Conservation (phyloP, 2,797 vertebrate genomes). For the Sciaenops ocellatus region DNA sequence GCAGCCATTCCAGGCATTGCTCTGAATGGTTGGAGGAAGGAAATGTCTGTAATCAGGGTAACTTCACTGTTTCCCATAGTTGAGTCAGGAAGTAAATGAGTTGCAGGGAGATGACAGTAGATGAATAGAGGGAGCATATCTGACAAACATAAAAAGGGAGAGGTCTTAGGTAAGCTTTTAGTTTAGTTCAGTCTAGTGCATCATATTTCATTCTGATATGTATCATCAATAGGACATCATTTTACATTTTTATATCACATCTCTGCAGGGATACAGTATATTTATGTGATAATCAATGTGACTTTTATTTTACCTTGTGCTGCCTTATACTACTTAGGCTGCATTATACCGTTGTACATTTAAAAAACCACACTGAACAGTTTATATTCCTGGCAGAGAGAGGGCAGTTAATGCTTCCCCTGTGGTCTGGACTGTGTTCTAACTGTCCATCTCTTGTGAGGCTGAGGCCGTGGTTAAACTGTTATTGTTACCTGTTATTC, state of each 20-base stretch:
- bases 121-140: conserved; percentile 58
- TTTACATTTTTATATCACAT: conserved; percentile 5
- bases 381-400: conserved; percentile 65
- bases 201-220: not conserved
- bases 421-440: conserved; percentile 73
- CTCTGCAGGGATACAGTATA: conserved; percentile 20
- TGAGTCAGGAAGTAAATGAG: conserved; percentile 76
- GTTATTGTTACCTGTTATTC: conserved; percentile 78
- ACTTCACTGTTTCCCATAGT: conserved; percentile 80
- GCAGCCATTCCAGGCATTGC: conserved; percentile 80
- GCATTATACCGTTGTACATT: conserved; percentile 4
- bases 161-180: conserved; percentile 12
- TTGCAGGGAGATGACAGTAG: conserved; percentile 70
- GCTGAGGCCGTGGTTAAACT: conserved; percentile 64
- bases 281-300: not conserved
- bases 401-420: conserved; percentile 64
- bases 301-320: not conserved
- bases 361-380: conserved; percentile 31
- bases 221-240: not conserved
- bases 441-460: conserved; percentile 63
- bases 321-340: not conserved
- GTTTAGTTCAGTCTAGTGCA: not conserved
- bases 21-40: conserved; percentile 82
- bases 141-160: conserved; percentile 35
- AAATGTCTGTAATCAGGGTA: conserved; percentile 84